Conservation (phyloP, 1,140 invertebrate genomes). For the Drosophila chauvacae region DNA sequence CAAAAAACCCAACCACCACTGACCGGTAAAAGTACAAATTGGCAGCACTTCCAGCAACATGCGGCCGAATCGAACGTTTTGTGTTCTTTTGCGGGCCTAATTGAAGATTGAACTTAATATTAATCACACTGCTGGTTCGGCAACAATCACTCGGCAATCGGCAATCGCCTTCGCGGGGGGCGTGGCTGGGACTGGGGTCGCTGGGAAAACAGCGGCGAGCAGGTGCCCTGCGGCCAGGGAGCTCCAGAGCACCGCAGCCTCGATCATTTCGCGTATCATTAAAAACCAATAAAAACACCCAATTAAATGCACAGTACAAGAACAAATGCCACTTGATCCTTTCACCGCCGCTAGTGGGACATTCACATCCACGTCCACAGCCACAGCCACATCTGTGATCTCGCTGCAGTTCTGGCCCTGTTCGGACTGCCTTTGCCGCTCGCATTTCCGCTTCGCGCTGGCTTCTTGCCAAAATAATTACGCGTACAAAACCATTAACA, state of each 20-base stretch:
- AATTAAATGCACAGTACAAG: constrained; percentile 78
- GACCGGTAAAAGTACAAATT: constrained; percentile 18
- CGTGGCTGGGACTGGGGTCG: constrained; percentile 49
- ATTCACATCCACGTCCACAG: constrained; percentile 25
- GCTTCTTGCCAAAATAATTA: constrained; percentile 83
- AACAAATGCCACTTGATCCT: constrained; percentile 81
- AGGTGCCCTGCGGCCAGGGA: constrained; percentile 59
- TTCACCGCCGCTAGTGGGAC: constrained; percentile 61
- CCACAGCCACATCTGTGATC: constrained; percentile 16
- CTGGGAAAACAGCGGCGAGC: constrained; percentile 39
- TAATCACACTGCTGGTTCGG: constrained; percentile 66
- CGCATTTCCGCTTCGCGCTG: constrained; percentile 69
- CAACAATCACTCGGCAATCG: constrained; percentile 71
- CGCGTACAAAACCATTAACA: constrained; percentile 83
- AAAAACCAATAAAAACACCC: constrained; percentile 83
- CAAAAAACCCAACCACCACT: neutral
- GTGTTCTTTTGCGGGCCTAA: constrained; percentile 37
- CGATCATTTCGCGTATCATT: constrained; percentile 83
- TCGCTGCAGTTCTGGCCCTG: constrained; percentile 10
- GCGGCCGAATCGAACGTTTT: constrained; percentile 11
- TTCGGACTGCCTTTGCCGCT: constrained; percentile 33
- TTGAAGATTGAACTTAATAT: constrained; percentile 75
- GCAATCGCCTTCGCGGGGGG: constrained; percentile 45
- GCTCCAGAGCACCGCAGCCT: constrained; percentile 38
- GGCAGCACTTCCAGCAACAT: constrained; percentile 25